Evolutionary conservation across 2,113 vertebrate genomes (phyloP).

Genomic region (Pachypanchax playfairii): DNA sequence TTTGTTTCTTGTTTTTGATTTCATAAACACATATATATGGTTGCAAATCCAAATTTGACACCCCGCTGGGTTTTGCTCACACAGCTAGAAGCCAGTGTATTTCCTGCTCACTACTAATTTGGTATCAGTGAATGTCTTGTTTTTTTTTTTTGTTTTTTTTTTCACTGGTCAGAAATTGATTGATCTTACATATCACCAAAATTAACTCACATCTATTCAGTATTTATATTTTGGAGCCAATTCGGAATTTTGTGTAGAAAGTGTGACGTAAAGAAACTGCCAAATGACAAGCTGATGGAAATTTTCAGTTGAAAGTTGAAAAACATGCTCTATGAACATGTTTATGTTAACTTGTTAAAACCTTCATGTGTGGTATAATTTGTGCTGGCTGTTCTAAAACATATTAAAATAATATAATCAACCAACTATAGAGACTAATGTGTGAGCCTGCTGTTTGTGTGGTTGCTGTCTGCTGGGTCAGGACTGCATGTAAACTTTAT

Average conservation of each 20-base stretch:
- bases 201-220: too few relatives aligned
- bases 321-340: neutral
- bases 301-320: neutral
- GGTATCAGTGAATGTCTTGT: neutral
- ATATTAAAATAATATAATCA: constrained; percentile 11
- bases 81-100: neutral
- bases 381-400: constrained; percentile 7
- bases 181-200: neutral
- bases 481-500: constrained; percentile 11
- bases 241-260: too few relatives aligned
- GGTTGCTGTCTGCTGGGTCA: constrained; percentile 36
- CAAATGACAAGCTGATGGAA: neutral
- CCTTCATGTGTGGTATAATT: neutral
- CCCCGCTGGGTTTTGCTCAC: neutral
- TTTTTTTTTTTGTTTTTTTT: neutral
- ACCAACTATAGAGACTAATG: constrained; percentile 15
- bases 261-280: too few relatives aligned
- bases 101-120: constrained; percentile 5
- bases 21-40: constrained; percentile 8
- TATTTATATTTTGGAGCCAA: too few relatives aligned
- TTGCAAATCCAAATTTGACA: constrained; percentile 15
- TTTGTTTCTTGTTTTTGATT: neutral
- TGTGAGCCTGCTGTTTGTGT: neutral
- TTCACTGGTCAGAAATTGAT: neutral
- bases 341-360: neutral